Evolutionary conservation across 2,797 vertebrate genomes (phyloP).

Genomic region (Acrocephalus scirpaceus): DNA sequence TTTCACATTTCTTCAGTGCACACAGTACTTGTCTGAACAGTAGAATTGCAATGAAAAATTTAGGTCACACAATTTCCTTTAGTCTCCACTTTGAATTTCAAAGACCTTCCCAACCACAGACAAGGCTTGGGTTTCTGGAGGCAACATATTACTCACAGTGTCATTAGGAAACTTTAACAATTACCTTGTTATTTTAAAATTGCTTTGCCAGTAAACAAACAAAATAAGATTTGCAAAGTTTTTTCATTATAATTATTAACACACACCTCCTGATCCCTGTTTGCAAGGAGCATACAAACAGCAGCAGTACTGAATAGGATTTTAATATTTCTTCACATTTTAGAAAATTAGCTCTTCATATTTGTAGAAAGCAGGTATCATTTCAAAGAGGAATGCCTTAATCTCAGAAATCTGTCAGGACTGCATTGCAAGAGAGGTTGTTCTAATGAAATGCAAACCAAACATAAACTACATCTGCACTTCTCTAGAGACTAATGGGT

Average conservation of each 20-base stretch:
- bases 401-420: neutral
- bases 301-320: neutral
- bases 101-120: neutral
- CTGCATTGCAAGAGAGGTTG: neutral
- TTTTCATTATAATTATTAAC: neutral
- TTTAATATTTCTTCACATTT: neutral
- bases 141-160: neutral
- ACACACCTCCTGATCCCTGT: neutral
- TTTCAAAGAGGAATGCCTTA: neutral
- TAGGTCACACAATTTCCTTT: neutral
- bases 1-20: neutral
- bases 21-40: neutral
- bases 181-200: neutral
- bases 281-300: neutral
- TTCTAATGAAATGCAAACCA: slow-evolving; percentile 5
- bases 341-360: neutral
- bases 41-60: neutral
- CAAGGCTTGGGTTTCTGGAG: neutral
- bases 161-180: neutral
- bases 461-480: neutral
- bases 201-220: neutral
- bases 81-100: neutral
- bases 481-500: neutral
- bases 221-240: neutral
- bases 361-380: neutral